Percentiles rank a stretch among this genome's conserved stretches.
Conservation (phyloP, 2,888 invertebrate species). For the Minunthozetes semirufus region DNA sequence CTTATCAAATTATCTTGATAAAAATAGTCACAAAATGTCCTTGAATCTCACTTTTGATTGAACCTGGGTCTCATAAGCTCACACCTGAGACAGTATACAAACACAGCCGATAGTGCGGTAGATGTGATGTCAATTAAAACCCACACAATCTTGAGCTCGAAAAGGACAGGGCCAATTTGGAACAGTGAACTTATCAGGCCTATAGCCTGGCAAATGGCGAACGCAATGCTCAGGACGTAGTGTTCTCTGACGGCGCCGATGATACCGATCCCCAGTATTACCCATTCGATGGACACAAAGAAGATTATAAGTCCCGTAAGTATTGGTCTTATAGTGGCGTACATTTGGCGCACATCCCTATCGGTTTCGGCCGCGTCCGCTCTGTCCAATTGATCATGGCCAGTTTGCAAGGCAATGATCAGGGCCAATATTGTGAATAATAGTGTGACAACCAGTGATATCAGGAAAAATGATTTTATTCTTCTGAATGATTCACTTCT, state of each 20-base stretch:
- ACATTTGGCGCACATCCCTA: not conserved
- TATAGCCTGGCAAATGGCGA: not conserved
- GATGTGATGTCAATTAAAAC: not conserved
- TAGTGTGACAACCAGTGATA: not conserved
- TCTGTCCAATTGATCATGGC: not conserved
- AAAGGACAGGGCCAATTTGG: not conserved
- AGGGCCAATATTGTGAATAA: not conserved
- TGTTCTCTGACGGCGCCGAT: not conserved
- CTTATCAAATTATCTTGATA: too few relatives aligned
- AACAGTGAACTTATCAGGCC: not conserved
- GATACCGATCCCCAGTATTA: not conserved
- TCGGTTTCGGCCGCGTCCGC: not conserved
- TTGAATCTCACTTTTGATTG: not conserved
- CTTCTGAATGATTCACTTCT: not conserved
- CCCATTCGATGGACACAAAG: not conserved
- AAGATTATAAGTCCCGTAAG: not conserved
- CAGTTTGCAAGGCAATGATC: not conserved
- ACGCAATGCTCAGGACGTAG: not conserved
- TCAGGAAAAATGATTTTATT: not conserved
- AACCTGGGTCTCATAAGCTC: not conserved
- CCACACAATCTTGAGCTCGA: not conserved
- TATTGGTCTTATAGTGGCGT: not conserved
- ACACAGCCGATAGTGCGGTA: not conserved
- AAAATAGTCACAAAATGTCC: too few relatives aligned
- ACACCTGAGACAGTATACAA: not conserved